These are phyloP conservation scores for Corythornis leucogaster DNA, from an alignment of 2,797 vertebrate genomes.

Conservation along the genomic window DNA sequence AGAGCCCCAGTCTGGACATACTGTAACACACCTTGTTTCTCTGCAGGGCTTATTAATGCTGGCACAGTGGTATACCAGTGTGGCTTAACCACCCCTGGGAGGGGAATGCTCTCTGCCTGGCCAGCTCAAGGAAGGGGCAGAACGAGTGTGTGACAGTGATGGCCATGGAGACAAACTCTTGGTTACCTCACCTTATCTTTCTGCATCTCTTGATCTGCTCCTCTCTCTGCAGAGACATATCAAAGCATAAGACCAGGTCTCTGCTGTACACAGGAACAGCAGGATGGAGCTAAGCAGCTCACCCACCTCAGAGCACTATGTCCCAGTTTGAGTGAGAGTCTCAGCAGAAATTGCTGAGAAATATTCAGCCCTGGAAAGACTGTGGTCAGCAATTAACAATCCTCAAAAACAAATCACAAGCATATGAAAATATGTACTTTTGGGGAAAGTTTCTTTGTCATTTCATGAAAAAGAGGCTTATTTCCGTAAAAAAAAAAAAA, in stretches of 20 bases:
- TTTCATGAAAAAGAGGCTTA: neutral
- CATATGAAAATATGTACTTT: neutral
- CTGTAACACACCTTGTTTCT: neutral
- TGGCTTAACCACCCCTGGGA: neutral
- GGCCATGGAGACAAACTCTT: neutral
- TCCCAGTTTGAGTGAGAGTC: neutral
- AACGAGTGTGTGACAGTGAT: neutral
- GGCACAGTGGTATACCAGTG: neutral
- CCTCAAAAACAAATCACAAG: constrained; percentile 5
- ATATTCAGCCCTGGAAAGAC: neutral
- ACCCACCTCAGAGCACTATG: neutral
- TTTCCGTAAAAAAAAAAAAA: neutral
- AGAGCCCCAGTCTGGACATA: neutral
- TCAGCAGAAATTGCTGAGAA: neutral
- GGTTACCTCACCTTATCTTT: neutral
- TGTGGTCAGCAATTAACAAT: constrained; percentile 5
- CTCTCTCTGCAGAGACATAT: rapidly evolving
- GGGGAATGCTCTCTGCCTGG: neutral
- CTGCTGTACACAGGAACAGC: neutral
- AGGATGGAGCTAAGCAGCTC: neutral
- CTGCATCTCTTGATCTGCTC: neutral
- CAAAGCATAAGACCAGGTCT: neutral
- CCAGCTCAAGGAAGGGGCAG: neutral
- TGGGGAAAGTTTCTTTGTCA: neutral
- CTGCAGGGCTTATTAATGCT: neutral